Evolutionary conservation across 2,888 invertebrate species (phyloP).

Genomic region (Cerceris ruficornis): DNA sequence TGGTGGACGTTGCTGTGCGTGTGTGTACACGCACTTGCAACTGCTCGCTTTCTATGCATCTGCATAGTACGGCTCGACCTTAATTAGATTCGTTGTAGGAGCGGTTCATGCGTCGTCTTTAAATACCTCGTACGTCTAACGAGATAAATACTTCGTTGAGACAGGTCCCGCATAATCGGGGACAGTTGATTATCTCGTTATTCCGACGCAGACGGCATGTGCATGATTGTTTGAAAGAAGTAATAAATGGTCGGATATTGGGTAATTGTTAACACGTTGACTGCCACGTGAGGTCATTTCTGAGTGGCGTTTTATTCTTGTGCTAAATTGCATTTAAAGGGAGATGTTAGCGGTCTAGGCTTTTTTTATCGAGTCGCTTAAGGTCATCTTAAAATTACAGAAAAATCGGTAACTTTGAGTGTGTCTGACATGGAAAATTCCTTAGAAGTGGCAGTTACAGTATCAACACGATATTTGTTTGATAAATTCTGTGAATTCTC

Average conservation of each 20-base stretch:
- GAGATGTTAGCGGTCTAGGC: no score
- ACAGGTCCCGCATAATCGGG: constrained; percentile 39
- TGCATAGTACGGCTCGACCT: constrained; percentile 50
- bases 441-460: no score
- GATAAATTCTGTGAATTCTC: no score
- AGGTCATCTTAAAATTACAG: no score
- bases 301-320: no score
- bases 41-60: constrained; percentile 52
- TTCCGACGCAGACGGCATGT: constrained; percentile 45
- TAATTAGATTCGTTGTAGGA: constrained; percentile 66
- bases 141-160: constrained; percentile 60
- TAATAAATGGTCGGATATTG: no score
- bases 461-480: no score
- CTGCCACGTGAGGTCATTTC: no score
- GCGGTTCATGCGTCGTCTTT: constrained; percentile 61
- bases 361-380: no score
- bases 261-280: constrained; percentile 18
- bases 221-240: not conserved
- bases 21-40: constrained; percentile 6
- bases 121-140: constrained; percentile 57
- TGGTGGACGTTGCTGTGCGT: constrained; percentile 40
- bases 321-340: no score
- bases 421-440: no score
- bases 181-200: constrained; percentile 66
- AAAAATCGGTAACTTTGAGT: no score